Evolutionary conservation across 2,113 vertebrate species (phyloP).

Genomic region (Xenopus tropicalis): UCB_Xtro_10.0 CM004443.2:169884001-169884500

Average conservation of each 20-base stretch:
- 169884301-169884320: background rate
- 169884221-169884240: background rate
- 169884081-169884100: too few species aligned
- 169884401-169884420: conserved; percentile 47
- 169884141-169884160: too few species aligned
- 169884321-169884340: conserved; percentile 30
- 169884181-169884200: conserved; percentile 16
- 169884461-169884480: conserved; percentile 66
- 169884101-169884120: too few species aligned
- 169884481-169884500: background rate
- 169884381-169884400: conserved; percentile 23
- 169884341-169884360: conserved; percentile 6
- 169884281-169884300: background rate
- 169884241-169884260: background rate
- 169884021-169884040: too few species aligned
- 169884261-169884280: background rate
- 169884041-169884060: too few species aligned
- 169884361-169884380: conserved; percentile 16
- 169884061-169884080: too few species aligned
- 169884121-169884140: background rate
- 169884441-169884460: conserved; percentile 84
- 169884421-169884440: conserved; percentile 48
- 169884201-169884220: conserved; percentile 30
- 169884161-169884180: conserved; percentile 8
- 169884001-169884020: conserved; percentile 13